Evolutionary conservation across 1,140 invertebrate genomes (phyloP), one percentile per base, ranked within the genome.

Genomic region (Panagrolaimus sp.): DNA sequence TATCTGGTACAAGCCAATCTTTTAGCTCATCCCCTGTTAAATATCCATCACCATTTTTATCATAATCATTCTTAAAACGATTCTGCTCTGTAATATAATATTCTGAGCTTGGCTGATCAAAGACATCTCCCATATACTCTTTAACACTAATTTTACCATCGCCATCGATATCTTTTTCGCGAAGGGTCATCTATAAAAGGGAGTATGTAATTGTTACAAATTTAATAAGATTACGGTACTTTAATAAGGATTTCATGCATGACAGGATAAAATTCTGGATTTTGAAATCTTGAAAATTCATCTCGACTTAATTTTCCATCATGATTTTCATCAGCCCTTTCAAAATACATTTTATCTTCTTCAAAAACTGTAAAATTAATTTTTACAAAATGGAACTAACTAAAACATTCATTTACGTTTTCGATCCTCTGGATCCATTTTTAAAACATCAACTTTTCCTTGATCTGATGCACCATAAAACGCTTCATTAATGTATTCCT

Each of bases 1-100:
- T 92, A 76, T 92, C 91, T 0, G 93, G 94, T 57, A 96, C 88
- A 65, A 95, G 86, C 94, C 94, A 98, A 1, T 88, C 87, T 42
- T 90, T 84, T 53, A 96, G 89, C 87, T 98, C 95, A 72, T 88
- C 85, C 0, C 87, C 85, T 74, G 89, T 87, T 1, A 98, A 86
- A 72, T 87, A 85, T 0, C 92, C 92, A 86, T 97, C 92, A n/a
- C 87, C 83, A 85, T 97, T 88, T 61, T 87, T 87, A 84, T 98
- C 95, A 83, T 90, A 89, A 63, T 93, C 91, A 72, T 89, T 85
- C 77, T 91, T 89, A 86, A 97, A 98, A 79, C 91, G 91, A 65
- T 92, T 90, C 83, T 93, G 91, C 82, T 97, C 92, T 3, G 88
- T 84, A 11, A 91, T 73, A 42, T 92, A 80, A 20, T 73, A 75